Conservation (phyloP, 2,797 vertebrate genomes). For the Phoxinus dragarum region DNA sequence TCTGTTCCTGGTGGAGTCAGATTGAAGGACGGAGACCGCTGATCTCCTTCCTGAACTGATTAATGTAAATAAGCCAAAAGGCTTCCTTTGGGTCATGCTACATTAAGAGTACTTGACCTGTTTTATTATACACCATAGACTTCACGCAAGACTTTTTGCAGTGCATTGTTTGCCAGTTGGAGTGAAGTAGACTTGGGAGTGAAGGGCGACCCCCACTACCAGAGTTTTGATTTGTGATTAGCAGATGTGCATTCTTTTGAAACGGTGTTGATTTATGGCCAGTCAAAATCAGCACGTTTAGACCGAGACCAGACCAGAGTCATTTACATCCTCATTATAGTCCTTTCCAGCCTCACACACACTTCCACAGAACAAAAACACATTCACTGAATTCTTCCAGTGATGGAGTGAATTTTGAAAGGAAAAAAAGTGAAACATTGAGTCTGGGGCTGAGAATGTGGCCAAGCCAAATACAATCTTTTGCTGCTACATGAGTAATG, state of each 20-base stretch:
- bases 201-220: conserved; percentile 26
- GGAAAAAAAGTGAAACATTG: background rate
- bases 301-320: conserved; percentile 57
- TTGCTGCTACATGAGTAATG: conserved; percentile 23
- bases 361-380: conserved; percentile 40
- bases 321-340: conserved; percentile 61
- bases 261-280: conserved; percentile 55
- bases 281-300: conserved; percentile 57
- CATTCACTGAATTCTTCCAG: conserved; percentile 34
- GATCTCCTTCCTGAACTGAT: conserved; percentile 40
- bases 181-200: conserved; percentile 53
- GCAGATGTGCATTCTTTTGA: conserved; percentile 73
- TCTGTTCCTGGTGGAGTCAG: conserved; percentile 44
- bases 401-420: background rate
- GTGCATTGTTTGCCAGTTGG: conserved; percentile 61
- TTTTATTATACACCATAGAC: conserved; percentile 45
- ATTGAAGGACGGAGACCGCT: conserved; percentile 53
- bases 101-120: conserved; percentile 64
- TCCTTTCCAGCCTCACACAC: conserved; percentile 35
- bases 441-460: background rate
- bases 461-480: conserved; percentile 9
- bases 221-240: conserved; percentile 72
- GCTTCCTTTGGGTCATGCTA: conserved; percentile 63
- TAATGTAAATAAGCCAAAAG: conserved; percentile 65
- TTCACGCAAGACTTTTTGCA: conserved; percentile 61